These are phyloP conservation scores for Riparia riparia DNA, from an alignment of 2,113 vertebrate species.

Conservation along the genomic window DNA sequence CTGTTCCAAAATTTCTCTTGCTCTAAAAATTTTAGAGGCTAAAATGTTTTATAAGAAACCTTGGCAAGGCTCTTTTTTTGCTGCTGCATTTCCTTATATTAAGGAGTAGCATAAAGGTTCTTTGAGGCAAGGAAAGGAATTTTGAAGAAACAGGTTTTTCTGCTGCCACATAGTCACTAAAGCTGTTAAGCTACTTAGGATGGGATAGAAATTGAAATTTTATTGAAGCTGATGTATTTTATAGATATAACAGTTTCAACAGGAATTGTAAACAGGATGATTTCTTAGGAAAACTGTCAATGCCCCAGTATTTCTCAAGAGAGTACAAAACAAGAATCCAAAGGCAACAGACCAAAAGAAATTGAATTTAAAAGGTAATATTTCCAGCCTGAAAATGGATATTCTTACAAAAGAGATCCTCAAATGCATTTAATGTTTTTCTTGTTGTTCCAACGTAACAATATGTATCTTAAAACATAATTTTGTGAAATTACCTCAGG, in stretches of 20 bases:
- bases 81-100: neutral
- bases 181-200: conserved; percentile 30
- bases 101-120: neutral
- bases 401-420: neutral
- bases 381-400: conserved; percentile 17
- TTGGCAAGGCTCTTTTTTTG: neutral
- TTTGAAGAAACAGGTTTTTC: neutral
- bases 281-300: conserved; percentile 31
- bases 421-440: neutral
- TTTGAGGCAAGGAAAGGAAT: neutral
- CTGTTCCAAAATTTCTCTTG: neutral
- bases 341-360: conserved; percentile 11
- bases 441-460: neutral
- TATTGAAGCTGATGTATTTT: conserved; percentile 31
- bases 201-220: conserved; percentile 24
- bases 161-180: neutral
- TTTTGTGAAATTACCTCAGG: neutral
- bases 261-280: conserved; percentile 10
- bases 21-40: neutral
- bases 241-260: conserved; percentile 5
- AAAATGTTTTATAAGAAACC: neutral
- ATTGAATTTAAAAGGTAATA: conserved; percentile 20
- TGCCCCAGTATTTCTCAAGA: conserved; percentile 10
- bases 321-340: neutral
- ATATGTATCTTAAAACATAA: neutral